A percentile compares a stretch with the other conserved stretches of the same genome.
phyloP scores from a whole-genome alignment of 2,888 invertebrate genomes.

The Amphipoea lucens region DNA sequence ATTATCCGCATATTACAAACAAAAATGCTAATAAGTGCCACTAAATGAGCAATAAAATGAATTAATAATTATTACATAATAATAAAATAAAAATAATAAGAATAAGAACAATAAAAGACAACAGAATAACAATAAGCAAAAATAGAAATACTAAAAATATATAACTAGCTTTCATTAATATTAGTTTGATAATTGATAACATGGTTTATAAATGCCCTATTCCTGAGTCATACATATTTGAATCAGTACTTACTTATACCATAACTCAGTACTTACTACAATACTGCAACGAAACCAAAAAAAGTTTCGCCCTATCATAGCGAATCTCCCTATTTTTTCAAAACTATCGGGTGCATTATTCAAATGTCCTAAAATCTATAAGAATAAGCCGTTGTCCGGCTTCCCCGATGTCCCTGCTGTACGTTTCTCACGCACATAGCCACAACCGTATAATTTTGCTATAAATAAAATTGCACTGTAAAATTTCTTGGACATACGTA shows the following conservation, averaged over 20 bases:
- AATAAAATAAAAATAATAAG: too few species aligned
- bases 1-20: too few species aligned
- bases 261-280: not conserved
- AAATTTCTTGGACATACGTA: slow-evolving; percentile 81
- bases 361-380: slow-evolving; percentile 68
- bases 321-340: slow-evolving; percentile 53
- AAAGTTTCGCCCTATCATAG: slow-evolving; percentile 22
- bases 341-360: slow-evolving; percentile 68
- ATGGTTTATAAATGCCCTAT: not conserved
- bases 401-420: slow-evolving; percentile 39
- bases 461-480: slow-evolving; percentile 89
- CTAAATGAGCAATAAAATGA: too few species aligned
- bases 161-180: too few species aligned
- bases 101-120: too few species aligned
- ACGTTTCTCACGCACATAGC: slow-evolving; percentile 81
- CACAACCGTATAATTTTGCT: slow-evolving; percentile 84
- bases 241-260: too few species aligned
- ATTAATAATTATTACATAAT: too few species aligned
- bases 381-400: slow-evolving; percentile 59
- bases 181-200: not conserved
- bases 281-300: not conserved
- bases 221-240: not conserved
- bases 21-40: too few species aligned
- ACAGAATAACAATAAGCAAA: too few species aligned
- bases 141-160: too few species aligned